Conservation (phyloP, 2,113 vertebrate species). For the Panthera tigris region DNA sequence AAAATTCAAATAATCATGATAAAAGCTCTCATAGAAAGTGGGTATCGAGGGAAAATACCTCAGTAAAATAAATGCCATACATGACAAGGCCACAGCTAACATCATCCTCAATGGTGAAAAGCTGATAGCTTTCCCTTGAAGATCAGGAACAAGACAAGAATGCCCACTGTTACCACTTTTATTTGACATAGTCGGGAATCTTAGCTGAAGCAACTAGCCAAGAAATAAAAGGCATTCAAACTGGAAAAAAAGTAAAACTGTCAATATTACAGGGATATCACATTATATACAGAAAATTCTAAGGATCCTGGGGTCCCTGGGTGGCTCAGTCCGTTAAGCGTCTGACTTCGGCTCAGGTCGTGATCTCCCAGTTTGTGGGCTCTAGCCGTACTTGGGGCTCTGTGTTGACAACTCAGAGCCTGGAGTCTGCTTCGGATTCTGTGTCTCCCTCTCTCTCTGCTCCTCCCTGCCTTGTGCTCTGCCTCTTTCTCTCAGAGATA, state of each 20-base stretch:
- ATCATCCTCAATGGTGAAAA: background rate
- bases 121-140: background rate
- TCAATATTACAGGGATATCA: background rate
- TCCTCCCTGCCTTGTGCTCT: too few species aligned
- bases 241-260: background rate
- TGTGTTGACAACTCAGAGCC: too few species aligned
- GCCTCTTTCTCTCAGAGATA: too few species aligned
- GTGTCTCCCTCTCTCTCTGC: too few species aligned
- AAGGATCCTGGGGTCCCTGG: background rate
- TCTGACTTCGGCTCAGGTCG: too few species aligned
- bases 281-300: background rate
- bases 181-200: background rate
- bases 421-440: too few species aligned
- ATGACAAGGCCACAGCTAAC: background rate
- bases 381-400: too few species aligned
- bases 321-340: too few species aligned
- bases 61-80: background rate
- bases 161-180: background rate
- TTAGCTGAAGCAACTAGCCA: background rate
- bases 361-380: too few species aligned
- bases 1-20: background rate
- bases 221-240: background rate
- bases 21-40: background rate
- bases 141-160: background rate
- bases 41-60: background rate